Evolutionary conservation across 2,888 invertebrate species (phyloP), one percentile per base, ranked within the genome.

Genomic region (Hemicrepidius hirtus): DNA sequence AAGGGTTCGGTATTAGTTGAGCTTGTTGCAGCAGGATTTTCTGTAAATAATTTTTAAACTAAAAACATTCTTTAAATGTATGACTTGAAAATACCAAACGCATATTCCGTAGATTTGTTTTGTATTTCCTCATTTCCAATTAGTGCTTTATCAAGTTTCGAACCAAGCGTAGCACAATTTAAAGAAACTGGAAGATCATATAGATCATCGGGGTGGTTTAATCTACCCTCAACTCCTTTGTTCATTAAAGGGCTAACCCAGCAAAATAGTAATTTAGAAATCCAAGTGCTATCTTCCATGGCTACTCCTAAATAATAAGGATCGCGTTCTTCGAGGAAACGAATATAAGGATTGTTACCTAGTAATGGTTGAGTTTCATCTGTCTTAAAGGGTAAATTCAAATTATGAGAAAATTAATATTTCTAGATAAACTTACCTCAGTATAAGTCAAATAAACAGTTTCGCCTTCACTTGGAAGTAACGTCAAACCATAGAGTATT

Each of bases 201-300:
- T 0, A 97, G 87, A 85, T 96, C 96, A 80, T 96, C 96, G 0
- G 94, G 87, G 80, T 91, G 90, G 77, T 89, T 90, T 40, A 97
- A 84, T 80, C 92, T 90, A 5, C 93, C 92, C 40, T 91, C 89
- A 13, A 92, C 87, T 0, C 97, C 97, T 88, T 96, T 96, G 70
- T 90, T 86, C 85, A 98, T 93, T 68, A 98, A 86, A 1, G 95
- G 94, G 76, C 93, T 91, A 0, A 97, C 96, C 98, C 98, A 98
- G 73, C 91, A 88, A 84, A 98, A 96, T 21, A 93, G 86, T n/a
- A 97, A 87, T 82, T 91, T 92, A 0, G 96, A 95, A 1, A 92
- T 81, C 82, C 89, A 90, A 65, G 91, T 90, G 12, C 89, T 88
- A 75, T 92, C 91, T 85, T 96, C 95, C 91, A 96, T 94, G 1